Conservation (phyloP, 2,888 invertebrate species). For the Leucoptera coffeella region DNA sequence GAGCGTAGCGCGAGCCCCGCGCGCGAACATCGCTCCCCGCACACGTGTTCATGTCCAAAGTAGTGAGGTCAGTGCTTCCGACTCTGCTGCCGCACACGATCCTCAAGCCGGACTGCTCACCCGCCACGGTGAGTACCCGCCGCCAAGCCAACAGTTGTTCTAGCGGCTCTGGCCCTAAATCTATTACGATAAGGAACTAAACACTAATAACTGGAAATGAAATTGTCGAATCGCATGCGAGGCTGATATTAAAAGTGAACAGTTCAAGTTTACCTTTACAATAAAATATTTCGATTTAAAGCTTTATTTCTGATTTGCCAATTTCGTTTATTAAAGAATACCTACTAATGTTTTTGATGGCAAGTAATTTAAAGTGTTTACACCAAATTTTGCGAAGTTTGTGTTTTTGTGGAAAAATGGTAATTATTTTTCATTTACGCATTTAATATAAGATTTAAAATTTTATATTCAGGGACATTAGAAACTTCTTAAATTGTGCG, state of each 20-base stretch:
- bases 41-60: constrained; percentile 45
- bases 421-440: too few species aligned
- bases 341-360: too few species aligned
- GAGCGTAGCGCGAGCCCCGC: constrained; percentile 16
- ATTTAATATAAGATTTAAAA: too few species aligned
- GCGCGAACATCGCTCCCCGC: constrained; percentile 18
- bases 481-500: too few species aligned
- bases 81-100: constrained; percentile 42
- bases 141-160: constrained; percentile 37
- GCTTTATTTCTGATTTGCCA: not conserved
- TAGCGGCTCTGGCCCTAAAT: constrained; percentile 34
- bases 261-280: constrained; percentile 33
- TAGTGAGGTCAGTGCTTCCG: constrained; percentile 48
- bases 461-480: too few species aligned
- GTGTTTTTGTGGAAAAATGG: too few species aligned
- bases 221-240: constrained; percentile 48
- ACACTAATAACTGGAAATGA: constrained; percentile 40
- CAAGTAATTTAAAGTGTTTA: too few species aligned
- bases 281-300: not conserved
- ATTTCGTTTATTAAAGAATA: too few species aligned
- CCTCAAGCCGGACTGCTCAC: constrained; percentile 38
- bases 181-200: constrained; percentile 39
- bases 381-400: too few species aligned
- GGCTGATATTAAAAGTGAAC: constrained; percentile 40
- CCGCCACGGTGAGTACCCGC: constrained; percentile 48